Conservation (phyloP, 2,888 invertebrate genomes). For the Acronicta psi region DNA sequence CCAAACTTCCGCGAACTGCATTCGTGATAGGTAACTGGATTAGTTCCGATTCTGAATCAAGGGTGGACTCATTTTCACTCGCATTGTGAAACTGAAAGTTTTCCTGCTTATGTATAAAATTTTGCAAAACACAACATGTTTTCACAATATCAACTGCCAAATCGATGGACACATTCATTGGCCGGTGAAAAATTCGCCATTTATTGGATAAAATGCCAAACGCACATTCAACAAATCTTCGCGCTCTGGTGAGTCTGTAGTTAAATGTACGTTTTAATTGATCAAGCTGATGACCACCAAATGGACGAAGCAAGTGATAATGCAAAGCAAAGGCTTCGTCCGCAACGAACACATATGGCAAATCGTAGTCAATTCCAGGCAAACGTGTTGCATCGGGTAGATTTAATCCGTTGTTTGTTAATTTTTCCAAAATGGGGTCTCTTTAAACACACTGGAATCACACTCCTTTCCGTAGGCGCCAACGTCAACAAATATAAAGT, state of each 20-base stretch:
- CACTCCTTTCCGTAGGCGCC: slow-evolving; percentile 55
- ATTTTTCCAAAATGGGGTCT: slow-evolving; percentile 44
- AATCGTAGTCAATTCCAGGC: slow-evolving; percentile 36
- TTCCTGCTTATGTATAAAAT: slow-evolving; percentile 29
- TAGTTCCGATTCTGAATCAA: slow-evolving; percentile 54
- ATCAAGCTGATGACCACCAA: slow-evolving; percentile 45
- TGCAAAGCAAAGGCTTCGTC: slow-evolving; percentile 55
- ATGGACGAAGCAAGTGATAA: slow-evolving; percentile 50
- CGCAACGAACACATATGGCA: slow-evolving; percentile 52
- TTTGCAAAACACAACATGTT: slow-evolving; percentile 44
- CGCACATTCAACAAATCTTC: slow-evolving; percentile 53
- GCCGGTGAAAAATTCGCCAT: slow-evolving; percentile 51
- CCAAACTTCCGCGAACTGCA: slow-evolving; percentile 53
- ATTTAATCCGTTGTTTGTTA: slow-evolving; percentile 43
- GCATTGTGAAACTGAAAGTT: slow-evolving; percentile 35
- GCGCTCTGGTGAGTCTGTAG: slow-evolving; percentile 54
- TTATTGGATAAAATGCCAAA: slow-evolving; percentile 56
- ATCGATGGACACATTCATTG: slow-evolving; percentile 42
- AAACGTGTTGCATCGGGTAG: slow-evolving; percentile 43
- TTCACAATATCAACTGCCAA: slow-evolving; percentile 44
- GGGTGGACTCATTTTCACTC: slow-evolving; percentile 49
- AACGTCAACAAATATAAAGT: slow-evolving; percentile 51
- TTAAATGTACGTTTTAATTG: slow-evolving; percentile 46
- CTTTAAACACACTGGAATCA: slow-evolving; percentile 54
- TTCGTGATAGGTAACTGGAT: slow-evolving; percentile 50